phyloP scores from a whole-genome alignment of 2,888 invertebrate genomes.

The Biston betularia region DNA sequence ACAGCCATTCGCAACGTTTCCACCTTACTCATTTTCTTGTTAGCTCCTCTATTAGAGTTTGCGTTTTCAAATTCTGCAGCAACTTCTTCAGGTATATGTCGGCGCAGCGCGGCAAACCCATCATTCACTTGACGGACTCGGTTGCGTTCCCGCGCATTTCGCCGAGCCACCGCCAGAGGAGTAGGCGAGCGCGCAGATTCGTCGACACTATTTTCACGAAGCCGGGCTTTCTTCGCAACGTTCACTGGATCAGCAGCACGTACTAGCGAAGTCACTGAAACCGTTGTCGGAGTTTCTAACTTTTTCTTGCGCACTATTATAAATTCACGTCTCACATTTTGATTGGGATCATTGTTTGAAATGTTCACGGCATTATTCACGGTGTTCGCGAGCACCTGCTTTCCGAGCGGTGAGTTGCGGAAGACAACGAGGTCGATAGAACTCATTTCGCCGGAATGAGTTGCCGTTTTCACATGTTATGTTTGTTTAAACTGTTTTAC shows the following conservation, averaged over 20 bases:
- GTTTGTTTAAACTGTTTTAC: slow-evolving; percentile 66
- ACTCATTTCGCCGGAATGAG: slow-evolving; percentile 79
- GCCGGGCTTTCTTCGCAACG: slow-evolving; percentile 68
- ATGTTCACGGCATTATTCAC: slow-evolving; percentile 87
- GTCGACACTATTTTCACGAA: slow-evolving; percentile 77
- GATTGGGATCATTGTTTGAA: slow-evolving; percentile 73
- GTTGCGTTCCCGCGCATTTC: slow-evolving; percentile 97
- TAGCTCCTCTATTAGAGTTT: slow-evolving; percentile 88
- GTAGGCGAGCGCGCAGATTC: slow-evolving; percentile 86
- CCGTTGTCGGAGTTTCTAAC: slow-evolving; percentile 68
- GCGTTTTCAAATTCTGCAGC: slow-evolving; percentile 89
- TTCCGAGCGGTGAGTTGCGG: slow-evolving; percentile 86
- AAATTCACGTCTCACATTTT: slow-evolving; percentile 78
- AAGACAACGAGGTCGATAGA: slow-evolving; percentile 86
- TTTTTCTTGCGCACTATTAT: slow-evolving; percentile 85
- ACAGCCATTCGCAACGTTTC: slow-evolving; percentile 96
- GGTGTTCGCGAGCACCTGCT: slow-evolving; percentile 89
- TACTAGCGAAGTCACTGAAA: slow-evolving; percentile 79
- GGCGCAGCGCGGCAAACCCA: slow-evolving; percentile 94
- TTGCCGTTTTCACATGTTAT: slow-evolving; percentile 75
- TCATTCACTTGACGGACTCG: slow-evolving; percentile 97
- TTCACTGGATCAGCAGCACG: slow-evolving; percentile 67
- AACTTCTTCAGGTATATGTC: slow-evolving; percentile 94
- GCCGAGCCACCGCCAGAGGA: slow-evolving; percentile 93
- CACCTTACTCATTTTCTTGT: slow-evolving; percentile 94